Evolutionary conservation across 2,888 invertebrate species (phyloP), one percentile per base, ranked within the genome.

Genomic region (Lordiphosa andalusiaca): DNA sequence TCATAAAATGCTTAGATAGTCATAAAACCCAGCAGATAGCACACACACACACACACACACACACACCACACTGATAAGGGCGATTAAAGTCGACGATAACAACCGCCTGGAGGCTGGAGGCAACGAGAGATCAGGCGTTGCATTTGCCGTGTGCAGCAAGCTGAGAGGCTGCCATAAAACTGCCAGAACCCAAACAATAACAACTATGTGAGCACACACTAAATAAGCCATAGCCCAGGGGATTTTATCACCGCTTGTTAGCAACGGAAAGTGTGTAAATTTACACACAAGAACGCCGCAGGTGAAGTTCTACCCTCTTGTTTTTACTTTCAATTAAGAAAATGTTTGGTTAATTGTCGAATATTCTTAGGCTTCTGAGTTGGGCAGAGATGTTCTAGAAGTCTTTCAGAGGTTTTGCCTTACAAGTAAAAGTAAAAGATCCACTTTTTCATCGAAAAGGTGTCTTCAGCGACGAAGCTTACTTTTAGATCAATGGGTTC

Each of bases 191-290:
- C 42, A 40, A 53, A 49, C 49, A 61, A 60, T 46, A 30, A 30
- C 30, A 30, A 46, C 52, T 65, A 47, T 53, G 13, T 40, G 38
- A n/a, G 42, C 47, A 39, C 42, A 54, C 48, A 41, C 71, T 59
- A 53, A 66, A 51, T 59, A 66, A 59, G 67, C 46, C 50, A 59
- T 63, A 39, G 54, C 30, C 21, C 35, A 48, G 40, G 39, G 53
- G 54, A 57, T 67, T 76, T 77, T 83, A 77, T 77, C 63, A 40
- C 63, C 70, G 72, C 67, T 71, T 81, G 71, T 78, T 80, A 73
- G 63, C 69, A 59, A 47, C 76, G 61, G 63, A 76, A 76, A 76
- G 77, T 76, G 81, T 83, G 77, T 76, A 77, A 77, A 81, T 81
- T 77, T 77, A 77, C 82, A 77, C 69, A 67, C 54, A 56, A 41